Base-by-base conservation (phyloP, 2,113 vertebrate species). In the Bombycilla garrulus region DNA sequence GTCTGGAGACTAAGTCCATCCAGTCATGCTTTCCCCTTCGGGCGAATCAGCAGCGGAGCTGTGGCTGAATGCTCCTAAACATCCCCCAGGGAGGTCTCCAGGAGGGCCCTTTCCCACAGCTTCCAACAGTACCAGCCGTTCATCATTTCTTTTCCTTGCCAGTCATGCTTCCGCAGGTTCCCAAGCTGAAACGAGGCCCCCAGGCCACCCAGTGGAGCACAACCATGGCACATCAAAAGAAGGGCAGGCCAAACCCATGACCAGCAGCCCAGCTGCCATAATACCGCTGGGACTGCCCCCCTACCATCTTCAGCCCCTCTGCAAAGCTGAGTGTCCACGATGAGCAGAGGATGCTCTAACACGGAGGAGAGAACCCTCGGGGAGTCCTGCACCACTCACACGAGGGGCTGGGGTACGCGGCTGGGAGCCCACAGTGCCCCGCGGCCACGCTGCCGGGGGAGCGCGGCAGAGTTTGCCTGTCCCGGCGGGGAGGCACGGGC, bases 51-150 rank as follows among this genome's bases (percentile, higher is more conserved):
- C 36, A 6, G 48, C 1, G 3, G 57, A 89, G 73, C 62, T 91
- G 44, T 44, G 76, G 53, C 71, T 90, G 80, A 96, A 92, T 48
- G 92, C 79, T 93, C 76, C 71, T 71, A 78, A 92, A 90, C 67
- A 86, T 44, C 57, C 77, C 48, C 48, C 50, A 38, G 83, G 60
- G 64, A 94, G 28, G 40, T 77, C 48, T 86, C 79, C 64, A 77
- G 90, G 67, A 90, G 62, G 17, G 79, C 76, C 26, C 33, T 95
- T 97, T 97, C 94, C 86, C 94, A 95, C 94, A 93, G 79, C 47
- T 86, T 65, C 35, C 74, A 94, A 88, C 90, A 95, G 79, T 70
- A 92, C 79, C 44, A 70, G 80, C 71, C 60, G 12, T 93, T 92
- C 86, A 90, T 92, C 56, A 66, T 70, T 91, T 69, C 67, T 28